These are phyloP conservation scores for Xenentodon cancila DNA, from an alignment of 2,797 vertebrate genomes.

Conservation along the genomic window DNA sequence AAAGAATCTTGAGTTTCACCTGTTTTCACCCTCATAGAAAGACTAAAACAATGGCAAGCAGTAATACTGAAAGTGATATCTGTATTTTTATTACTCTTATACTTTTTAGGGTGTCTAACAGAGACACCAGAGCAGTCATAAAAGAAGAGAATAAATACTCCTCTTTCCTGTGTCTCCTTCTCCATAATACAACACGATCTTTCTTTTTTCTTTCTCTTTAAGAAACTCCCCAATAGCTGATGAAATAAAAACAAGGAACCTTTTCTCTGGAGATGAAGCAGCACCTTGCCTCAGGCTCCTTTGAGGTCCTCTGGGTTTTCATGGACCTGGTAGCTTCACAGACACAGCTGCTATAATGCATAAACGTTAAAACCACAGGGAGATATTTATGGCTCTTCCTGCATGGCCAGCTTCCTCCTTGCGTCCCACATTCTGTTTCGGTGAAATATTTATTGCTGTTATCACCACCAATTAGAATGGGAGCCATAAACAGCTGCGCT, in stretches of 20 bases:
- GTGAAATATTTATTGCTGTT: constrained; percentile 62
- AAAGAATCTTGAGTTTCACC: too few species aligned
- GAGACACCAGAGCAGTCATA: too few species aligned
- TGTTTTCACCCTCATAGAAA: too few species aligned
- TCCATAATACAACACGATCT: neutral
- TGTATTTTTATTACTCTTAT: too few species aligned
- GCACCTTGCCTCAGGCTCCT: constrained; percentile 41
- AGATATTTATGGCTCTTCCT: constrained; percentile 69
- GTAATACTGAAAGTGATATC: too few species aligned
- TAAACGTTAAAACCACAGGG: constrained; percentile 59
- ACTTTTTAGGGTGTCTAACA: too few species aligned
- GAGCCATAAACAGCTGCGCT: constrained; percentile 23
- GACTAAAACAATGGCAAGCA: too few species aligned
- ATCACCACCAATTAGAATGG: constrained; percentile 46
- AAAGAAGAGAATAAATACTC: too few species aligned
- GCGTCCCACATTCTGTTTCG: constrained; percentile 61
- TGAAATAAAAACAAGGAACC: constrained; percentile 31
- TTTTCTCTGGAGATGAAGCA: constrained; percentile 50
- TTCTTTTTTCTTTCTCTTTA: constrained; percentile 8
- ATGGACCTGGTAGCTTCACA: constrained; percentile 42
- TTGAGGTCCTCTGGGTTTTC: constrained; percentile 60
- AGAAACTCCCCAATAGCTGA: constrained; percentile 28
- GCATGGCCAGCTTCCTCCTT: constrained; percentile 58
- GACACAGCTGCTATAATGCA: constrained; percentile 56
- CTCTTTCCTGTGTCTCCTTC: neutral